Evolutionary conservation across 2,113 vertebrate species (phyloP).

Genomic region (Gambusia holbrooki): DNA sequence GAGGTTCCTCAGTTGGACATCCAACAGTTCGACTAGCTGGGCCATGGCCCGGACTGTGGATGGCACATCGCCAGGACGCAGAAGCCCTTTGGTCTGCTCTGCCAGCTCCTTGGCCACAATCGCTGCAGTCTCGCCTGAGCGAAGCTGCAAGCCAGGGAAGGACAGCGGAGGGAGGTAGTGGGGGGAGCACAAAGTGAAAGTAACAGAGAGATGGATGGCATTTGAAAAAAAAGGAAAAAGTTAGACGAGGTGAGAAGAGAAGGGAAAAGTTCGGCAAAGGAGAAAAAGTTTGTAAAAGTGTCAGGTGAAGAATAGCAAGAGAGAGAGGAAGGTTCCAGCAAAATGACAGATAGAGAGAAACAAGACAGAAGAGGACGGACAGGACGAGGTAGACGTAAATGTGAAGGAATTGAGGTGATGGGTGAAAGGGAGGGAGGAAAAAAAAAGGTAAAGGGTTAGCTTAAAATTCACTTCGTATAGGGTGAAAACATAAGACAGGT

Average conservation of each 20-base stretch:
- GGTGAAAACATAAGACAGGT: neutral
- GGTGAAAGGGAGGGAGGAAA: neutral
- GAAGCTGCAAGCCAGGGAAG: constrained; percentile 83
- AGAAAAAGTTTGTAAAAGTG: constrained; percentile 31
- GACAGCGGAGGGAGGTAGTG: neutral
- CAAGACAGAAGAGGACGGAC: neutral
- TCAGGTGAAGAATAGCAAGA: constrained; percentile 9
- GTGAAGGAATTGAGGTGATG: neutral
- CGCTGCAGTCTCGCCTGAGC: constrained; percentile 94
- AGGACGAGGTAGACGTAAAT: constrained; percentile 3
- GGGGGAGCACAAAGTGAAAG: constrained; percentile 10
- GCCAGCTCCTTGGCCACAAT: constrained; percentile 95
- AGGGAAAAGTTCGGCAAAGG: constrained; percentile 7
- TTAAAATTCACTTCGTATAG: neutral
- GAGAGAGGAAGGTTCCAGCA: neutral
- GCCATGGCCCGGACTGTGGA: constrained; percentile 96
- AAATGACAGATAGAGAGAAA: constrained; percentile 27
- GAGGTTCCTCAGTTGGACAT: constrained; percentile 94
- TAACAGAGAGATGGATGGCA: constrained; percentile 28
- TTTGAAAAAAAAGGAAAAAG: neutral
- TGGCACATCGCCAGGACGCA: constrained; percentile 93
- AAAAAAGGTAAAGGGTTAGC: neutral
- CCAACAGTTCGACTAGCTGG: constrained; percentile 93
- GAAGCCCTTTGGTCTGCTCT: constrained; percentile 89
- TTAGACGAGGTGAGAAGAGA: constrained; percentile 14